Base-by-base conservation (phyloP, 2,113 vertebrate genomes). In the Asarcornis scutulata region DNA sequence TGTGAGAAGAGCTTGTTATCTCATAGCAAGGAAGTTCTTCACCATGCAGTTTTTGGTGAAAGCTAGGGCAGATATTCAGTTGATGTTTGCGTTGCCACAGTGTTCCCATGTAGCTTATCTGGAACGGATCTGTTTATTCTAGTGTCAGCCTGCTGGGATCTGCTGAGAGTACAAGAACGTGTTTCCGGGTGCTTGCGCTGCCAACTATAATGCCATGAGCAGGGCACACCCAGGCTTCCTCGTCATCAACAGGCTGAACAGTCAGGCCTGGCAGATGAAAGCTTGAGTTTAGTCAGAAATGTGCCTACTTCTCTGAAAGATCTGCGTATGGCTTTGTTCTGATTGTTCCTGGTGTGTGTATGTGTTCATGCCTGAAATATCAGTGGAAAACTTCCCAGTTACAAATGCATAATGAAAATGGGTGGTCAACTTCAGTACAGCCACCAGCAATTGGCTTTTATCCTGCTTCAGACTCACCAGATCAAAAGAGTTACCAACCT, bases 181-280 rank as follows among this genome's bases (percentile, higher is more conserved):
- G 0, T 79, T 94, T 21, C 34, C 14, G 0, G 0, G 48, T 44
- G 68, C 46, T 32, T 34, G 29, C 32, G 36, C 63, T 89, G 62
- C 74, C 64, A 53, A 21, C 75, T 69, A 23, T 20, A 0, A 53
- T 74, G 55, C 56, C 8, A 1, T 27, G 22, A 74, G 9, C 7
- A 34, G 82, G 40, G 59, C 83, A 25, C 34, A 32, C 38, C 34
- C 83, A 83, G 67, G 32, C 58, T 77, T 9, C 8, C 12, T 62
- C 9, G 32, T 74, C 31, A 18, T 64, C 26, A 66, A 29, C 55
- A 50, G 40, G 21, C 55, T 66, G 88, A 67, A 2, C 58, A 42
- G 22, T 55, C 63, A 79, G 38, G 48, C 34, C 21, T 17, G 58
- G 36, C 79, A 69, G 60, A 26, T 59, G 42, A 48, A 73, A 48